phyloP scores from a whole-genome alignment of 2,888 invertebrate genomes.

The Priocnemis perturbator region DNA sequence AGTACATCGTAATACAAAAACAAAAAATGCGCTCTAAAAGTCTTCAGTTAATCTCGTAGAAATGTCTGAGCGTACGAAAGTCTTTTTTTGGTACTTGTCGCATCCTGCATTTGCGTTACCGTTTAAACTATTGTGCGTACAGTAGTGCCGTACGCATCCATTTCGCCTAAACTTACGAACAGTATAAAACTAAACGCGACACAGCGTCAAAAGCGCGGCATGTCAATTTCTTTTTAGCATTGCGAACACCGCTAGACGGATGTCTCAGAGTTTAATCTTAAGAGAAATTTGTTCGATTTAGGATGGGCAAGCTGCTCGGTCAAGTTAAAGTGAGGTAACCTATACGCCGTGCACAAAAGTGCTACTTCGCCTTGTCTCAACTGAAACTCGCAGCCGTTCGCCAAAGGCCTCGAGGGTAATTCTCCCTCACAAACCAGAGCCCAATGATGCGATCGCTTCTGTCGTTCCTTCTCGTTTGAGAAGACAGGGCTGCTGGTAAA shows the following conservation, averaged over 20 bases:
- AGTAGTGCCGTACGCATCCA: background rate
- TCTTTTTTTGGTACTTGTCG: too few relatives aligned
- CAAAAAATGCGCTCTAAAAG: too few relatives aligned
- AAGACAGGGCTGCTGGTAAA: slow-evolving; percentile 90
- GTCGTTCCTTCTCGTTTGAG: slow-evolving; percentile 88
- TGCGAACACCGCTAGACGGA: too few relatives aligned
- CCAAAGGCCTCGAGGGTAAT: slow-evolving; percentile 89
- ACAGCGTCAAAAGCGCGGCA: background rate
- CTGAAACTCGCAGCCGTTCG: slow-evolving; percentile 91
- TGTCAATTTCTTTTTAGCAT: slow-evolving; percentile 17
- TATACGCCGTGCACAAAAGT: slow-evolving; percentile 89
- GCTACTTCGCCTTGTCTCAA: slow-evolving; percentile 95
- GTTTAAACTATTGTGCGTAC: too few relatives aligned
- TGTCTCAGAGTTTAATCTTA: slow-evolving; percentile 96
- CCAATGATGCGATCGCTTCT: slow-evolving; percentile 93
- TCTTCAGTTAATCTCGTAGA: too few relatives aligned
- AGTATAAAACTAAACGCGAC: slow-evolving; percentile 26
- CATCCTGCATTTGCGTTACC: too few relatives aligned
- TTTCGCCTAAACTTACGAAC: background rate
- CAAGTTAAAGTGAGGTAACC: slow-evolving; percentile 94
- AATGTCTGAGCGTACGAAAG: too few relatives aligned
- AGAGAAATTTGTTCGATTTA: slow-evolving; percentile 95
- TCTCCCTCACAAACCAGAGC: slow-evolving; percentile 93
- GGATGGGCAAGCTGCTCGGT: slow-evolving; percentile 98
- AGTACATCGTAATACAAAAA: too few relatives aligned